Percentiles rank a stretch among this genome's conserved stretches.
Conservation (phyloP, 2,113 vertebrate genomes). For the Trichechus manatus region DNA sequence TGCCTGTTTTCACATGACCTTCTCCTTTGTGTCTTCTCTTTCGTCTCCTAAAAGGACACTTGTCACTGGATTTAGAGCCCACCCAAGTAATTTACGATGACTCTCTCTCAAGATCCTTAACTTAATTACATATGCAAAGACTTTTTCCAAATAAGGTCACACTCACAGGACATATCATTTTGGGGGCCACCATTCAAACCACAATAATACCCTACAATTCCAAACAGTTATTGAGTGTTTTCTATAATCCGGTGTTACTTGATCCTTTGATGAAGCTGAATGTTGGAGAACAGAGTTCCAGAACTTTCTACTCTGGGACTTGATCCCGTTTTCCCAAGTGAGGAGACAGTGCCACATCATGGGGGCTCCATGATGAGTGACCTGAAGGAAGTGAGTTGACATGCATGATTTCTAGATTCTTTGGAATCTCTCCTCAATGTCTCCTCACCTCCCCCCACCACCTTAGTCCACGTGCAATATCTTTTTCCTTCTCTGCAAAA, state of each 20-base stretch:
- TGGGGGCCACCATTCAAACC: not conserved
- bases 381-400: not conserved
- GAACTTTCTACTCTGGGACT: not conserved
- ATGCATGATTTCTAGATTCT: not conserved
- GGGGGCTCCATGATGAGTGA: not conserved
- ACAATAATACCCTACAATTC: not conserved
- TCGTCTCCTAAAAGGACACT: no score
- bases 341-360: rapidly evolving
- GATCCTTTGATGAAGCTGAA: not conserved
- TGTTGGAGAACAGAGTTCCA: not conserved
- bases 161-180: not conserved
- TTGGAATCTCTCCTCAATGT: not conserved
- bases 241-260: not conserved
- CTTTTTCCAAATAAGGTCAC: no score
- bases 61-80: not conserved
- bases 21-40: not conserved
- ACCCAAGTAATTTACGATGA: not conserved
- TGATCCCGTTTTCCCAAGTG: not conserved
- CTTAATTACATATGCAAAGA: not conserved
- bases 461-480: not conserved
- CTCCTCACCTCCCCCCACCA: not conserved
- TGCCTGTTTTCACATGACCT: not conserved
- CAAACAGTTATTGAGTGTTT: not conserved
- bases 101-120: constrained; percentile 8
- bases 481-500: not conserved